These are phyloP conservation scores for Alauda arvensis DNA, from an alignment of 2,797 vertebrate genomes.

Conservation along the genomic window DNA sequence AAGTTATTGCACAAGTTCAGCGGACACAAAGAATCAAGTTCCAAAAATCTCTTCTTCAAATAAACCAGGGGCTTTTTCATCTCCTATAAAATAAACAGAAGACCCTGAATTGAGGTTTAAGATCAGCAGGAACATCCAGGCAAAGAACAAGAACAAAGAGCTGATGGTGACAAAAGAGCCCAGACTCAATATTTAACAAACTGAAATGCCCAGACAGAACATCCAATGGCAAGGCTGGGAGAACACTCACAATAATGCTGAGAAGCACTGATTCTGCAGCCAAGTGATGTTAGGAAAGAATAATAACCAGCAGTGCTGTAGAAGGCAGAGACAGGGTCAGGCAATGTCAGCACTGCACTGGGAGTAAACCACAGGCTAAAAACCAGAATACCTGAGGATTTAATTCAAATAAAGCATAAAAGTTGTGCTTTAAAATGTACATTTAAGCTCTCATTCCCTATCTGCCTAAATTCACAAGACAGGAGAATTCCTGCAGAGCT, in stretches of 20 bases:
- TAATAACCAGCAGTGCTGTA: background rate
- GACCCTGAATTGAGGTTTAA: background rate
- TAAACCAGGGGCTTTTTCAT: background rate
- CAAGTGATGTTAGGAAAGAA: background rate
- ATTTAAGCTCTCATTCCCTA: background rate
- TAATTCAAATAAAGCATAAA: background rate
- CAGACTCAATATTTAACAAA: background rate
- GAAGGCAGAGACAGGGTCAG: background rate
- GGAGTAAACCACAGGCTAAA: background rate
- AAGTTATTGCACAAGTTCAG: background rate
- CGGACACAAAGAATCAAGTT: background rate
- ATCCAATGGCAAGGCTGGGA: background rate
- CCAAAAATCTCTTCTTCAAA: background rate
- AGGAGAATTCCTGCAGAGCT: background rate
- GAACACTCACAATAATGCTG: background rate
- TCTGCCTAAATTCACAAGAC: background rate
- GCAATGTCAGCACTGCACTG: background rate
- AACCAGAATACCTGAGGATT: background rate
- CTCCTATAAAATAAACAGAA: constrained; percentile 1
- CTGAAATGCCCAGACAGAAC: background rate
- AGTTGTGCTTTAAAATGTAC: background rate
- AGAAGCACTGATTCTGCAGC: background rate
- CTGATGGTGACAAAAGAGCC: background rate
- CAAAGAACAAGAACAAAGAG: background rate
- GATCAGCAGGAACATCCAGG: background rate